Evolutionary conservation across 1,140 invertebrate species (phyloP).

Genomic region (Limonius californicus): DNA sequence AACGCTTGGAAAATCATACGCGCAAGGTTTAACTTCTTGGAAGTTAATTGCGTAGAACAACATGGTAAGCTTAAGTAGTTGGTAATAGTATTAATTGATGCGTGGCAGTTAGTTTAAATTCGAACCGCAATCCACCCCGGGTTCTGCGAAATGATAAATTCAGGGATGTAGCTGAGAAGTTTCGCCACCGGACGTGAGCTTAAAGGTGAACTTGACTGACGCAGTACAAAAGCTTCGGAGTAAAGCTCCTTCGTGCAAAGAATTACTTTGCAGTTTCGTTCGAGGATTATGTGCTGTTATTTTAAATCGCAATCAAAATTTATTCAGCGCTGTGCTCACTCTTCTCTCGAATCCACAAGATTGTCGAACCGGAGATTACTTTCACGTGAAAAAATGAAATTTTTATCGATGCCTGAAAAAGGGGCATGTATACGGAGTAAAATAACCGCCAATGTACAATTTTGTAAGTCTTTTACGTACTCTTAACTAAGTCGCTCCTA

Average conservation of each 20-base stretch:
- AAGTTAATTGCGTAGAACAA: slow-evolving; percentile 25
- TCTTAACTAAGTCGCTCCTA: too few relatives aligned
- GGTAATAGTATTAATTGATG: slow-evolving; percentile 32
- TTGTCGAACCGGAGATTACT: too few relatives aligned
- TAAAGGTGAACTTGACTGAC: slow-evolving; percentile 25
- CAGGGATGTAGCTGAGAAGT: slow-evolving; percentile 26
- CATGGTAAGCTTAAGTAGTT: slow-evolving; percentile 27
- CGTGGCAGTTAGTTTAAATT: slow-evolving; percentile 29
- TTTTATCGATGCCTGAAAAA: too few relatives aligned
- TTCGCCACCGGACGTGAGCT: slow-evolving; percentile 32
- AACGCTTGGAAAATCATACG: background rate
- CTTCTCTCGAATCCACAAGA: too few relatives aligned
- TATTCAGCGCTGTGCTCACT: too few relatives aligned
- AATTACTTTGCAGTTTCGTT: slow-evolving; percentile 29
- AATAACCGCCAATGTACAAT: too few relatives aligned
- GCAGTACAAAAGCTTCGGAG: slow-evolving; percentile 28
- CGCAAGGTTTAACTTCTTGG: background rate
- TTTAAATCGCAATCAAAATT: slow-evolving; percentile 19
- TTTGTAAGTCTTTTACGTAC: too few relatives aligned
- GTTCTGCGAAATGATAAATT: slow-evolving; percentile 28
- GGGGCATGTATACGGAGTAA: too few relatives aligned
- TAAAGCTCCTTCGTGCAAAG: slow-evolving; percentile 30
- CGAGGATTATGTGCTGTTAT: slow-evolving; percentile 28
- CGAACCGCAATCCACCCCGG: slow-evolving; percentile 25
- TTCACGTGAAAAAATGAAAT: too few relatives aligned